A percentile compares a stretch with the other conserved stretches of the same genome.
These are phyloP conservation scores for Cryptomyrus ogoouensis DNA, from an alignment of 2,113 vertebrate genomes.

Conservation along the genomic window DNA sequence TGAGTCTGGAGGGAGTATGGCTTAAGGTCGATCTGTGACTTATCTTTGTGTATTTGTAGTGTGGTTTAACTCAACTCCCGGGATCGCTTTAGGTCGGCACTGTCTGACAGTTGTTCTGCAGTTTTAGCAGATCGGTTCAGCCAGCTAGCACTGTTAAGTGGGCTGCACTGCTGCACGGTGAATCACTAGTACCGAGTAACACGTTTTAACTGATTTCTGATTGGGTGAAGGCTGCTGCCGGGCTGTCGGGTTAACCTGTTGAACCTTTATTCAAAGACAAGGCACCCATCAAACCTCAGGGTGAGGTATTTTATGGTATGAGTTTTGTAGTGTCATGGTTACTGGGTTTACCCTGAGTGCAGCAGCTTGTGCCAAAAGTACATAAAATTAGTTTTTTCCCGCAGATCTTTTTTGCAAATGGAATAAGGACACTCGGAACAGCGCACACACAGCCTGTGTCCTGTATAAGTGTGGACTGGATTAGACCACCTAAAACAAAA, in stretches of 20 bases:
- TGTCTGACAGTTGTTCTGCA: background rate
- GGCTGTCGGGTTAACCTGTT: background rate
- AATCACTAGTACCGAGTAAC: background rate
- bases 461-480: slow-evolving; percentile 2
- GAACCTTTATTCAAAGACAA: background rate
- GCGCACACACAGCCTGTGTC: background rate
- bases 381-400: background rate
- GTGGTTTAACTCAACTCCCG: background rate
- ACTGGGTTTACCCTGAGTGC: background rate
- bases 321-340: background rate
- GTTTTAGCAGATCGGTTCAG: background rate
- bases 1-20: background rate
- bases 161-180: background rate
- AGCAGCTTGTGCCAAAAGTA: background rate
- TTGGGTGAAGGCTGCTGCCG: background rate
- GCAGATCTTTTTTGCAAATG: background rate
- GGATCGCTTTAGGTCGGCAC: background rate
- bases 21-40: background rate
- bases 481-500: background rate
- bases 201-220: background rate
- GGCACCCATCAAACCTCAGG: background rate
- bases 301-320: background rate
- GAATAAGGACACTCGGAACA: background rate
- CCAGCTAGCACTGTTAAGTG: background rate
- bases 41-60: background rate